Conservation (phyloP, 2,797 vertebrate genomes). For the Miichthys miiuy region DNA sequence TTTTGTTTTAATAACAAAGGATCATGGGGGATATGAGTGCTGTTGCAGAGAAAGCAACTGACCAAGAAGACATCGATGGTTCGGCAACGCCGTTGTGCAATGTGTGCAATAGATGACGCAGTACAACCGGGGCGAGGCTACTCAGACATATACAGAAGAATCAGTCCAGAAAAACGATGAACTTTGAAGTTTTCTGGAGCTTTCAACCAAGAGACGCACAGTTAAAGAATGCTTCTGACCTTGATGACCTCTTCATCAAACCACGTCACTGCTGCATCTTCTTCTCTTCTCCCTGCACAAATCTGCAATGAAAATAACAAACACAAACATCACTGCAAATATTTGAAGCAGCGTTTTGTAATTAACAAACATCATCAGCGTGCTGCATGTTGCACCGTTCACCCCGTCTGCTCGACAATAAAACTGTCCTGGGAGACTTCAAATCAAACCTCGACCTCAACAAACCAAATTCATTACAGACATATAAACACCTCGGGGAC, state of each 20-base stretch:
- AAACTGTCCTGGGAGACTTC: background rate
- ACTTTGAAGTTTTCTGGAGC: background rate
- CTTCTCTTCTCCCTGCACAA: background rate
- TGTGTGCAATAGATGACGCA: background rate
- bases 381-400: background rate
- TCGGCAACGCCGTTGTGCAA: too few relatives aligned
- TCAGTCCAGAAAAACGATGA: too few relatives aligned
- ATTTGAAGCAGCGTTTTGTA: background rate
- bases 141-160: too few relatives aligned
- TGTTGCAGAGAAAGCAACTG: background rate
- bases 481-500: constrained; percentile 35
- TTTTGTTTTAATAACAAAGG: too few relatives aligned
- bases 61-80: background rate
- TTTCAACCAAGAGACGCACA: background rate
- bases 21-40: background rate
- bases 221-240: background rate
- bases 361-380: too few relatives aligned
- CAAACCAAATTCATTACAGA: constrained; percentile 37
- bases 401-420: background rate
- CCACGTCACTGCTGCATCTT: too few relatives aligned
- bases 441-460: background rate
- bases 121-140: too few relatives aligned
- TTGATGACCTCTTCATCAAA: background rate
- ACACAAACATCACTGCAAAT: background rate
- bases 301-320: background rate